Base-by-base conservation (phyloP, 2,113 vertebrate species). In the Emydocephalus ijimae region DNA sequence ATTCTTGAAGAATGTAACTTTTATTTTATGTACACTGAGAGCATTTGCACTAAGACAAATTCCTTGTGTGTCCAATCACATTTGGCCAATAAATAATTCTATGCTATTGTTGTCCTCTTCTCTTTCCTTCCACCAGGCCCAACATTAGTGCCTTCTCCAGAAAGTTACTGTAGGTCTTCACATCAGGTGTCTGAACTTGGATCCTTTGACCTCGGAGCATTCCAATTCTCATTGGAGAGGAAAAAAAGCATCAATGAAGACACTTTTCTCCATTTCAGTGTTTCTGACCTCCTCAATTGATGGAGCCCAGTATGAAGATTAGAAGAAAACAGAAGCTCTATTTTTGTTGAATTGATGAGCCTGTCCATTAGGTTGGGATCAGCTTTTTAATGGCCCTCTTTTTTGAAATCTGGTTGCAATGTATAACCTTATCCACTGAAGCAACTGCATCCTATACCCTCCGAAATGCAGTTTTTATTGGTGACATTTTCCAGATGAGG, bases 381-480 rank as follows among this genome's bases (percentile, higher is more conserved):
- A 69, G 91, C 64, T 90, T 92, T 89, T 93, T 89, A 91, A 94
- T 92, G 56, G 0, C 90, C 91, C 86, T 23, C 93, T 92, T 43
- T 89, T 69, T 59, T 5, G 4, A 69, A 81, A 0, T 91, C 88
- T 86, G 48, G 90, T 96, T 91, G 91, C 93, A 93, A 39, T 20
- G 69, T 59, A 18, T 94, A 87, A 92, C 94, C 64, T 94, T 96
- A 96, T 97, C 96, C 97, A 97, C 97, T 21, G 98, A 98, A 98
- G 98, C 97, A 87, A 93, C 97, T 97, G 95, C 96, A 95, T 97
- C 94, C 86, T 95, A 94, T 96, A 97, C 97, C 96, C 94, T n/a
- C 97, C 97, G 96, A 97, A 97, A 97, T 97, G 97, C 95, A 98
- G 97, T 97, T 98, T 98, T 98, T 98, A 98, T 97, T 95, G 97